Evolutionary conservation across 2,113 vertebrate species (phyloP).

Genomic region (Sander vitreus): DNA sequence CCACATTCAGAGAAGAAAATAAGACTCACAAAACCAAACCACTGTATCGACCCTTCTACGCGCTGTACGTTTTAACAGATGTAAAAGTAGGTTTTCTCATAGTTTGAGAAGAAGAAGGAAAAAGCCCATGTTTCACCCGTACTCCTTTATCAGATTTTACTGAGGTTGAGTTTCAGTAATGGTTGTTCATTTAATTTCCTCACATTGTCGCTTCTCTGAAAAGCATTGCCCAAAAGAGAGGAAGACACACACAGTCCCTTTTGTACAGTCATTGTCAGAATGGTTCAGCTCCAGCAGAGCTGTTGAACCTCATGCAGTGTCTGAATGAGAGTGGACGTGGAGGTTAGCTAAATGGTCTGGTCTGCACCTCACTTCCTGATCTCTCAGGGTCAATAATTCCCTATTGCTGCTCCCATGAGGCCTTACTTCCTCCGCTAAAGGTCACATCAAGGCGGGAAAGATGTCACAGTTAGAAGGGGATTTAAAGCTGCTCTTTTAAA

Average conservation of each 20-base stretch:
- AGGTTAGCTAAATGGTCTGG: conserved; percentile 54
- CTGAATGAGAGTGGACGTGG: conserved; percentile 40
- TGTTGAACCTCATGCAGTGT: conserved; percentile 31
- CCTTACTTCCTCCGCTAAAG: conserved; percentile 74
- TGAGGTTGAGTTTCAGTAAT: conserved; percentile 17
- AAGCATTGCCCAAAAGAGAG: conserved; percentile 6
- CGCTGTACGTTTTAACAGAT: conserved; percentile 13
- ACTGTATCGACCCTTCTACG: neutral
- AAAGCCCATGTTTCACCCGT: conserved; percentile 7
- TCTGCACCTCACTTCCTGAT: conserved; percentile 71
- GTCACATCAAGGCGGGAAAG: conserved; percentile 81
- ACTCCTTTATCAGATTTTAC: conserved; percentile 32
- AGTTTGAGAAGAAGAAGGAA: conserved; percentile 17
- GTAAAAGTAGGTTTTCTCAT: neutral
- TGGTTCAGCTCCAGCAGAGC: conserved; percentile 19
- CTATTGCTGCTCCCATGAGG: conserved; percentile 77
- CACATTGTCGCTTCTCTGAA: conserved; percentile 18
- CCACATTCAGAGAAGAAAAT: conserved; percentile 40
- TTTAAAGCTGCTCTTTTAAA: conserved; percentile 83
- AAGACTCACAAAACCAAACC: conserved; percentile 27
- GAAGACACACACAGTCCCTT: conserved; percentile 5
- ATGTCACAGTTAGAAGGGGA: conserved; percentile 85
- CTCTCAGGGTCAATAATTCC: conserved; percentile 77
- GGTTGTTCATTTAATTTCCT: conserved; percentile 16
- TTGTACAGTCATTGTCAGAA: conserved; percentile 41